Base-by-base conservation (phyloP, 2,113 vertebrate species). In the Pyxicephalus adspersus region DNA sequence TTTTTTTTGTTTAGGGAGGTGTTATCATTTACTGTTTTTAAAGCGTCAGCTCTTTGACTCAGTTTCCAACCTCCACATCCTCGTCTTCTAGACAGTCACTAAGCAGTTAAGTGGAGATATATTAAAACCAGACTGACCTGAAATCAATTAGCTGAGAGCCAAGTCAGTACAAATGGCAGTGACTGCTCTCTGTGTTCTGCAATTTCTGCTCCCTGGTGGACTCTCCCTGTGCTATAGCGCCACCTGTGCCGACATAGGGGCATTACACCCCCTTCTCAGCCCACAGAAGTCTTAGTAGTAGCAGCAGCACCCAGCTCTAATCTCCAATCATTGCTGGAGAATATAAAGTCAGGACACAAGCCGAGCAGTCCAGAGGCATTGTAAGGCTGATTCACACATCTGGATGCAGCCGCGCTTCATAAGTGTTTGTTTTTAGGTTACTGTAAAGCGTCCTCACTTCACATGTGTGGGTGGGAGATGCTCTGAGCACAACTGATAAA, bases 211-310 rank as follows among this genome's bases (percentile, higher is more conserved):
- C 6, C 16, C 6, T 17, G 50, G 13, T 4, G 11, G 22, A 50
- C 66, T 71, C 31, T 81, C 26, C 58, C 78, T 73, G 68, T 81
- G 23, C 78, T 81, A 29, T 58, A 81, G 78, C 78, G 58, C 67
- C 78, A 73, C 78, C 78, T 81, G 67, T 64, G 68, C 18, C 28
- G 64, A 61, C 34, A 11, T 16, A 23, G 20, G 0, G 55, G 66
- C 29, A 80, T 38, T 64, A 57, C 65, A 31, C 1, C 19, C 78
- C 51, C 3, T 5, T n/a, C 38, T 28, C 38, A 1, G 4, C 19
- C 11, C 11, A 45, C 15, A 13, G 6, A 45, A 45, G 38, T 13
- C 38, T 45, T 13, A 13, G 38, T 45, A 45, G 38, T 13, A 13
- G 38, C 38, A 15, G 38, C 38, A 45, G n/a, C n/a, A n/a, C n/a